Evolutionary conservation across 2,888 invertebrate species (phyloP).

Genomic region (Neoaliturus tenellus): DNA sequence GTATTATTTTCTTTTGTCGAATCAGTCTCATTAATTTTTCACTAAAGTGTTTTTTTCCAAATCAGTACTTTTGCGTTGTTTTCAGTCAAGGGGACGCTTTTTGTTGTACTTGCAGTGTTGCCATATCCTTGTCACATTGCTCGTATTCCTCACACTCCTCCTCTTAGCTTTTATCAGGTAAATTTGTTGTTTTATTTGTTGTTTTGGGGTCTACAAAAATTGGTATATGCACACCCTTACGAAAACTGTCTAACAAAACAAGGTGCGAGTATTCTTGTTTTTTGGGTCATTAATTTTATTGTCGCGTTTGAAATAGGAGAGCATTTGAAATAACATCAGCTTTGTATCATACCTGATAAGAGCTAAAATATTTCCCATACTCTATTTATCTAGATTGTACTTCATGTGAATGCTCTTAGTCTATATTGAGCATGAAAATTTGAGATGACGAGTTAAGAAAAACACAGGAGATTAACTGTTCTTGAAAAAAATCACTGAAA

Average conservation of each 20-base stretch:
- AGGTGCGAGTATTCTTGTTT: no score
- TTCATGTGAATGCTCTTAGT: no score
- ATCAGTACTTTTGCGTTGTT: slow-evolving; percentile 54
- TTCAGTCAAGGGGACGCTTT: slow-evolving; percentile 63
- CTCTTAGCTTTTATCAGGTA: slow-evolving; percentile 46
- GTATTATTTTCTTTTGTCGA: slow-evolving; percentile 54
- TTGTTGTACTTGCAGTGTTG: slow-evolving; percentile 66
- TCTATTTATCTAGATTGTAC: no score
- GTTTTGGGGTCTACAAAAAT: not conserved
- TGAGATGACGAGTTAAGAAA: no score
- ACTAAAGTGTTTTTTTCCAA: slow-evolving; percentile 5
- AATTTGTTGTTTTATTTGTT: not conserved
- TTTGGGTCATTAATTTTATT: no score
- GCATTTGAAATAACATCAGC: no score
- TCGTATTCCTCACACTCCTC: slow-evolving; percentile 51
- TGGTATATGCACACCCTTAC: not conserved
- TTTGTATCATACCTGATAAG: no score
- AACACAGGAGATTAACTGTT: no score
- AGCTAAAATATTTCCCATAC: no score
- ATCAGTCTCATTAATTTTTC: slow-evolving; percentile 21
- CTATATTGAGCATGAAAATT: no score
- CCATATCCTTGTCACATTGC: slow-evolving; percentile 59
- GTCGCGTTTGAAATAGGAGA: no score
- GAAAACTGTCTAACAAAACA: not conserved
- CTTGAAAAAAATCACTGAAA: no score